Conservation (phyloP, 2,888 invertebrate species). For the Lottia scabra region DNA sequence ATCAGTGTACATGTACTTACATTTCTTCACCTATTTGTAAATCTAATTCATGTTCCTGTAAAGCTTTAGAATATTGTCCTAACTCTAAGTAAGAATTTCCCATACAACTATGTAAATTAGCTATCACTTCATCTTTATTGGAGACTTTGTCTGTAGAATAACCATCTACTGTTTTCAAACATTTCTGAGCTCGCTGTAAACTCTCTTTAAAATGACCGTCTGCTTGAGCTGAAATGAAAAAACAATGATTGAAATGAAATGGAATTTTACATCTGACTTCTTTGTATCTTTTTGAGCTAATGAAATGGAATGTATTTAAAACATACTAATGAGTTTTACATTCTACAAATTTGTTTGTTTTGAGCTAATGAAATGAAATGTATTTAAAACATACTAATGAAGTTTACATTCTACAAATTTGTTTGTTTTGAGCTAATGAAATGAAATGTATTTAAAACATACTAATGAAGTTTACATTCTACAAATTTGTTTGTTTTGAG, state of each 20-base stretch:
- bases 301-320: too few species aligned
- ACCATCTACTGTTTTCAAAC: constrained; percentile 56
- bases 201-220: constrained; percentile 59
- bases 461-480: too few species aligned
- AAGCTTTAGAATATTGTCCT: constrained; percentile 58
- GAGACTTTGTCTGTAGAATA: constrained; percentile 51
- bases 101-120: constrained; percentile 65
- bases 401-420: too few species aligned
- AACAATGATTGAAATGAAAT: too few species aligned
- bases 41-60: constrained; percentile 60
- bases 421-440: too few species aligned
- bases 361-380: too few species aligned
- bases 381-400: too few species aligned
- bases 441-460: too few species aligned
- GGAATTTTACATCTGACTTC: neutral
- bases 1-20: constrained; percentile 45
- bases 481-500: too few species aligned
- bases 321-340: too few species aligned
- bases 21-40: constrained; percentile 54
- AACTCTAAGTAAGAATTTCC: constrained; percentile 66
- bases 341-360: too few species aligned
- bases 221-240: constrained; percentile 56
- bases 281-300: neutral
- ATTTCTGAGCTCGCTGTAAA: constrained; percentile 53
- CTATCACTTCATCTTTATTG: constrained; percentile 59